Evolutionary conservation across 2,888 invertebrate genomes (phyloP).

Genomic region (Omphaloscelis lunosa): DNA sequence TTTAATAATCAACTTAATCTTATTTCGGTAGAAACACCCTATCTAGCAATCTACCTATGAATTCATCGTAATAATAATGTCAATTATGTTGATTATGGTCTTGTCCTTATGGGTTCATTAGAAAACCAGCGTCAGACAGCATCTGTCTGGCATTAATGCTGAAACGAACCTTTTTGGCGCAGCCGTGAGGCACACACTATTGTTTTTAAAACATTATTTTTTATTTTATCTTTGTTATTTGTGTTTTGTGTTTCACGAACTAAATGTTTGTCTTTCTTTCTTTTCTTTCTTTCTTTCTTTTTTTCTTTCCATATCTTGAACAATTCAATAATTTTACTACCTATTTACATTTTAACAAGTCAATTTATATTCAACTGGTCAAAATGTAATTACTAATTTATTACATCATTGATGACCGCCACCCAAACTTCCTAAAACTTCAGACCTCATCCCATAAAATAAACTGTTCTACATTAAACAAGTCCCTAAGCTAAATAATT

Average conservation of each 20-base stretch:
- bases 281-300: too few species aligned
- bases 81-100: too few species aligned
- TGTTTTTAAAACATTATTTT: too few species aligned
- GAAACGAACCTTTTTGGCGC: too few species aligned
- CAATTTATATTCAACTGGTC: constrained; percentile 14
- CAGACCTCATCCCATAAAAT: constrained; percentile 12
- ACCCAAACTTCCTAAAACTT: constrained; percentile 16
- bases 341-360: neutral
- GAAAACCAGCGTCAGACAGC: too few species aligned
- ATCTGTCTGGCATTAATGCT: too few species aligned
- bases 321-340: neutral
- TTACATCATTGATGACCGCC: constrained; percentile 10
- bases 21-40: neutral
- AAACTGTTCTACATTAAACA: constrained; percentile 28
- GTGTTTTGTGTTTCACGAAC: too few species aligned
- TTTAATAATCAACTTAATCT: neutral
- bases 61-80: neutral
- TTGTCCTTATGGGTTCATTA: too few species aligned
- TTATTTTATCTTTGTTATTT: too few species aligned
- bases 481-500: constrained; percentile 38
- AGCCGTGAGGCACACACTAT: too few species aligned
- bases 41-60: neutral
- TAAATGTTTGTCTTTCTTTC: too few species aligned
- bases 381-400: constrained; percentile 25
- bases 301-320: too few species aligned